Evolutionary conservation across 2,888 invertebrate species (phyloP), one percentile per base, ranked within the genome.

Genomic region (Brachypalpus laphriformis): DNA sequence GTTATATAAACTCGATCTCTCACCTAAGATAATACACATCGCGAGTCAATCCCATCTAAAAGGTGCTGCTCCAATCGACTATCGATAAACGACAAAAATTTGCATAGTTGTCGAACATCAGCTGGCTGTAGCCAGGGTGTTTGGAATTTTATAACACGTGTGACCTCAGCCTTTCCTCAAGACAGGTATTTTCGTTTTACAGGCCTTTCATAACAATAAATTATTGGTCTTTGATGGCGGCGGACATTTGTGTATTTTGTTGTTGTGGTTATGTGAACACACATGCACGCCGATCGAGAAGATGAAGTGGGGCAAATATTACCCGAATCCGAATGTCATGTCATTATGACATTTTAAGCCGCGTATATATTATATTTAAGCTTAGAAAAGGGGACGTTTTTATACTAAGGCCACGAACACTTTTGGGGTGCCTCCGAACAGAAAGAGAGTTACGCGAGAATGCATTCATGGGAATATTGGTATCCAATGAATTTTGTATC

Each of bases 1-100:
- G 42, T 74, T 65, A 74, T 40, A 54, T 65, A 65, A 74, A 75
- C 56, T 49, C 28, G 75, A 56, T 65, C 47, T 57, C 65, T 66
- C 56, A 7, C 31, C 37, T n/a, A 57, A 56, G 42, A 75, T 65
- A 65, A 42, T 14, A n/a, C 54, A 25, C 5, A 8, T 4, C 42
- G 14, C 22, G 25, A 63, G 14, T 11, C 25, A 37, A 34, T 45
- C 63, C 9, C 63, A 74, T 65, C 63, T 45, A n/a, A n/a, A 45
- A 45, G 54, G 56, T 56, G 65, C 25, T 56, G 65, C 25, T 57
- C 25, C 42, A 75, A 28, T 65, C 22, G 54, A 25, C 45, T 16
- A 14, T 49, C 56, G 54, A 66, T 66, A 66, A 65, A 57, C 16
- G 65, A 65, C 40, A 22, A 51, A 22, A 51, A 75, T 66, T 66